These are phyloP conservation scores for Ischnura elegans DNA, from an alignment of 2,888 invertebrate species.

Conservation along the genomic window DNA sequence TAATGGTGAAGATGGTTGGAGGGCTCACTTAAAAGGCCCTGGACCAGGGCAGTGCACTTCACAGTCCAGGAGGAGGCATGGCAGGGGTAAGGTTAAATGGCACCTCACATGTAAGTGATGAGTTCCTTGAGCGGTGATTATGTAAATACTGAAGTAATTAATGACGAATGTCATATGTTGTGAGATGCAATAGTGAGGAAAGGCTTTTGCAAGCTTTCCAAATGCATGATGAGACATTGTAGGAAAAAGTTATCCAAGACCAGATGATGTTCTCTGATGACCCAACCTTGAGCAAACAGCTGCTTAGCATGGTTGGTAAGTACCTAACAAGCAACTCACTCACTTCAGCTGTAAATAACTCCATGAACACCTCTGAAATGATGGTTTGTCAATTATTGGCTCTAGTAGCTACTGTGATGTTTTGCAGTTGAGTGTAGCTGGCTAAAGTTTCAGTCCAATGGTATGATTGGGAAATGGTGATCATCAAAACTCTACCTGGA, in stretches of 20 bases:
- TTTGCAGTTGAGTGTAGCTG: not conserved
- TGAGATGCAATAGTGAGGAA: constrained; percentile 27
- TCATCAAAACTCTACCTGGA: not conserved
- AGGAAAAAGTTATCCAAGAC: constrained; percentile 18
- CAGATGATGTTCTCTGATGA: constrained; percentile 4
- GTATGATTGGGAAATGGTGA: not conserved
- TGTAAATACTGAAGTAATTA: constrained; percentile 20
- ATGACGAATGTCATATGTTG: not conserved
- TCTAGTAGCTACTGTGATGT: not conserved
- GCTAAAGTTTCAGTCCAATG: not conserved
- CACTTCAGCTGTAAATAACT: constrained; percentile 15
- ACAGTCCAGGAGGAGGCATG: constrained; percentile 58
- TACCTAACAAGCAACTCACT: constrained; percentile 28
- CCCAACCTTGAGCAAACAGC: not conserved
- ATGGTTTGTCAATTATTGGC: not conserved
- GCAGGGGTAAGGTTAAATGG: constrained; percentile 58
- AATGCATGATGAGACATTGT: constrained; percentile 15
- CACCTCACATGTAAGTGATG: constrained; percentile 41
- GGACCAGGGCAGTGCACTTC: constrained; percentile 64
- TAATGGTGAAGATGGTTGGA: constrained; percentile 88
- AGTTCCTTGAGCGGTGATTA: not conserved
- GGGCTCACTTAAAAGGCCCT: constrained; percentile 85
- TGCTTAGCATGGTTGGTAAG: not conserved
- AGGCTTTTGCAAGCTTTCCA: constrained; percentile 10
- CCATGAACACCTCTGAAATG: constrained; percentile 6